Conservation (phyloP, 2,113 vertebrate genomes). For the Phycodurus eques region DNA sequence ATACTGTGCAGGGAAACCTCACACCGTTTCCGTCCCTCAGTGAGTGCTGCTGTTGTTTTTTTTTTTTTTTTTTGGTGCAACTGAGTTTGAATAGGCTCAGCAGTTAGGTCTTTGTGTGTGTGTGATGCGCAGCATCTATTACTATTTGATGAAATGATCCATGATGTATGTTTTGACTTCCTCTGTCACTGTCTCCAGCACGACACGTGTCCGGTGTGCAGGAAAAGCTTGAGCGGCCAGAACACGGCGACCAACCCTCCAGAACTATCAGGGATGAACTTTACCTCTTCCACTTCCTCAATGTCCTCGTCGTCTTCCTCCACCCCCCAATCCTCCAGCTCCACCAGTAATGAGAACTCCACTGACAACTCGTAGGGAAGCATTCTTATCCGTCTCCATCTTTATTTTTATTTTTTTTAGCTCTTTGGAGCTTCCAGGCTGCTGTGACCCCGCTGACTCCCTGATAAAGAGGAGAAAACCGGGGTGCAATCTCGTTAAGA, state of each 20-base stretch:
- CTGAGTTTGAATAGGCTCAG: too few species aligned
- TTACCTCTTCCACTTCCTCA: conserved; percentile 84
- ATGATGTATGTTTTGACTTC: not conserved
- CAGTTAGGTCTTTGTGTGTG: too few species aligned
- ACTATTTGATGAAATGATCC: not conserved
- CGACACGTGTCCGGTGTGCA: conserved; percentile 97
- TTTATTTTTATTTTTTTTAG: conserved; percentile 24
- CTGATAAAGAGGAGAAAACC: conserved; percentile 29
- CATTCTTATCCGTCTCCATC: conserved; percentile 6
- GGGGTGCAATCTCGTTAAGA: conserved; percentile 18
- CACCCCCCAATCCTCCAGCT: conserved; percentile 80
- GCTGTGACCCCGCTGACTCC: conserved; percentile 45
- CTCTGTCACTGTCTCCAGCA: conserved; percentile 75
- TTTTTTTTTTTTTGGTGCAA: too few species aligned
- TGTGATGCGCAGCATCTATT: not conserved
- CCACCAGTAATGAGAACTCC: conserved; percentile 87
- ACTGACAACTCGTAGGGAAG: conserved; percentile 84
- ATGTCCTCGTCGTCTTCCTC: conserved; percentile 75
- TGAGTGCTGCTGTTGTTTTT: too few species aligned
- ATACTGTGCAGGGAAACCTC: too few species aligned
- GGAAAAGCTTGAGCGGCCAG: conserved; percentile 95
- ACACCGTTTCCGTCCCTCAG: too few species aligned
- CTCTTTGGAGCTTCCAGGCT: conserved; percentile 41
- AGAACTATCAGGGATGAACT: conserved; percentile 90
- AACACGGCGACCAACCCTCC: conserved; percentile 98